Evolutionary conservation across 1,140 invertebrate genomes (phyloP), one percentile per base, ranked within the genome.

Genomic region (Apocrypta bakeri): DNA sequence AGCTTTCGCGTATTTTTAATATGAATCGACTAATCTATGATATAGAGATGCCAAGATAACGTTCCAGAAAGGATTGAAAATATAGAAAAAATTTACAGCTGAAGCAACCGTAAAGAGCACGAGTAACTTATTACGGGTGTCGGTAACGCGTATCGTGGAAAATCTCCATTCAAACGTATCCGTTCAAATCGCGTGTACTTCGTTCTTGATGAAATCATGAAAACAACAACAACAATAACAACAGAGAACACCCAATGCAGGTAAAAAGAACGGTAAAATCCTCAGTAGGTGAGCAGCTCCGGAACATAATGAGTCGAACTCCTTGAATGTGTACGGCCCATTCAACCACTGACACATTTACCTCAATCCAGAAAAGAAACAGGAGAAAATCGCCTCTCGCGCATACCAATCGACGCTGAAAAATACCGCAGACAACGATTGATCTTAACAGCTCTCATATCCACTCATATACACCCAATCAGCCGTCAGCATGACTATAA

Each of bases 321-420:
- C 31, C 24, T 63, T 27, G 25, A 33, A 11, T 9, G 56, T 37
- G 1, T 4, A 12, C 7, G 48, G 17, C 0, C 8, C 56, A 29
- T 37, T 17, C 37, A 73, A 27, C 24, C 48, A 61, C 27, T 75
- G 40, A 29, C 72, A 74, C 72, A 74, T 74, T 74, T 74, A 25
- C 48, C 71, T 56, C 48, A 21, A 56, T 56, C 48, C 17, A n/a
- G 17, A 56, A 56, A 56, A 56, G n/a, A n/a, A 56, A n/a, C 14
- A n/a, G 7, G 48, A 21, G 3, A n/a, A 56, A 2, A 21, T 3
- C 48, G 3, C 7, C 48, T 56, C 17, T 29, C 7, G 37, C 14
- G 2, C 48, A 56, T 56, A 56, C 48, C 48, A 21, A 56, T 56
- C 48, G 25, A 1, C 48, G 27, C 31, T n/a, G n/a, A 17, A 75